Evolutionary conservation across 2,888 invertebrate genomes (phyloP).

Genomic region (Drosophila lutescens): DNA sequence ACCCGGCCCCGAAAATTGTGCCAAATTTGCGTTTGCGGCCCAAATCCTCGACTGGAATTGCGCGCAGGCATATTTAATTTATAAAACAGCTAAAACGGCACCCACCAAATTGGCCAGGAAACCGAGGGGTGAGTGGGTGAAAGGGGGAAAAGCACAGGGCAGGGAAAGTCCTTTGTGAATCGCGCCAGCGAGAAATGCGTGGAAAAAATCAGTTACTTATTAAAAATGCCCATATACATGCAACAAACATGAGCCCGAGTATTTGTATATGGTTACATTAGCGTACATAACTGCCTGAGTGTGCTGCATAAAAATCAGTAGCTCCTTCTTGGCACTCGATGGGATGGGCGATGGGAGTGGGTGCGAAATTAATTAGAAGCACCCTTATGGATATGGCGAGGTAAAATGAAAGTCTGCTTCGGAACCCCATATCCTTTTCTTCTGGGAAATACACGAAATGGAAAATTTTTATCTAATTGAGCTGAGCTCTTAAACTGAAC

Average conservation of each 20-base stretch:
- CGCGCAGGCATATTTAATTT: slow-evolving; percentile 71
- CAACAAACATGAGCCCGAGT: slow-evolving; percentile 54
- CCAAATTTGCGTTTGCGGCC: slow-evolving; percentile 58
- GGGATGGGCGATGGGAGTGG: slow-evolving; percentile 37
- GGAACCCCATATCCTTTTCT: background rate
- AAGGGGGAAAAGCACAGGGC: slow-evolving; percentile 12
- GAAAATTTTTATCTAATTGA: background rate
- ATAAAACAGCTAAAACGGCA: slow-evolving; percentile 66
- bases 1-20: slow-evolving; percentile 58
- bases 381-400: slow-evolving; percentile 6
- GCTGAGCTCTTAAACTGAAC: background rate
- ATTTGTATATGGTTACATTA: slow-evolving; percentile 33
- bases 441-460: slow-evolving; percentile 8
- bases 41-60: slow-evolving; percentile 57
- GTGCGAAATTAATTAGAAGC: slow-evolving; percentile 70
- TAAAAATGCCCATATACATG: slow-evolving; percentile 78
- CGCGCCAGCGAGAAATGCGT: slow-evolving; percentile 48
- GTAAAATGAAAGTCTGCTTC: background rate
- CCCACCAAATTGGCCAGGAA: slow-evolving; percentile 49
- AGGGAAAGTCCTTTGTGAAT: slow-evolving; percentile 3
- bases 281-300: slow-evolving; percentile 7
- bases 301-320: slow-evolving; percentile 73
- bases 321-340: slow-evolving; percentile 16
- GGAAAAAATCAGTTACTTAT: slow-evolving; percentile 69
- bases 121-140: slow-evolving; percentile 2